These are phyloP conservation scores for Volucella bombylans DNA, from an alignment of 2,888 invertebrate species.

Conservation along the genomic window DNA sequence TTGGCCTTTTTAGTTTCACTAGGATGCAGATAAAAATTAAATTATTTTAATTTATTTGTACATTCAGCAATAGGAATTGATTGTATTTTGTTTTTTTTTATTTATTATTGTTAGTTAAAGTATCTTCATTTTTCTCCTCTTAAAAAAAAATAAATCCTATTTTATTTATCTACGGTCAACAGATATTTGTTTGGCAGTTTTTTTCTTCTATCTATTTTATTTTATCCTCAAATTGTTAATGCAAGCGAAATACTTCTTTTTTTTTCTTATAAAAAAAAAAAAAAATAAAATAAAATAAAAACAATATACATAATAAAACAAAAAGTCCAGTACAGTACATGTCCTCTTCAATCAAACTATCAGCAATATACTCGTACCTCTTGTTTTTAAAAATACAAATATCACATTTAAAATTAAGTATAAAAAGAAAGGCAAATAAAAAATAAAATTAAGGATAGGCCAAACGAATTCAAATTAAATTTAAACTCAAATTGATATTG, in stretches of 20 bases:
- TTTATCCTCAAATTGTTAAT: neutral
- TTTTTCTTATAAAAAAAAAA: neutral
- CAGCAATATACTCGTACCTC: constrained; percentile 7
- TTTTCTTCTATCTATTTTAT: neutral
- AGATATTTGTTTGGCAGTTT: neutral
- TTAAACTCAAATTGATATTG: neutral
- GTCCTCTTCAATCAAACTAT: neutral
- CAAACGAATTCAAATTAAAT: too few species aligned
- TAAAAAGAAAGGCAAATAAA: constrained; percentile 2
- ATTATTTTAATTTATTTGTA: neutral
- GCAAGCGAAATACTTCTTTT: neutral
- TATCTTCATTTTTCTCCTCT: neutral
- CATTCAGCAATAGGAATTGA: constrained; percentile 3
- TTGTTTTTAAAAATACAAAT: constrained; percentile 52
- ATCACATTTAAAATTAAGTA: constrained; percentile 68
- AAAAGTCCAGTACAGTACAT: constrained; percentile 12
- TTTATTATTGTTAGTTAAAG: too few species aligned
- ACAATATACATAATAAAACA: neutral
- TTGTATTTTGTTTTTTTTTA: neutral
- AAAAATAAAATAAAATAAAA: neutral
- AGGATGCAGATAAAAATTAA: neutral
- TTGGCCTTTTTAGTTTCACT: constrained; percentile 28
- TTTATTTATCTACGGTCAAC: neutral
- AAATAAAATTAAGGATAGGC: neutral
- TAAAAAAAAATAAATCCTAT: constrained; percentile 9